Evolutionary conservation across 2,888 invertebrate species (phyloP), one percentile per base, ranked within the genome.

Genomic region (Fragum sueziense): DNA sequence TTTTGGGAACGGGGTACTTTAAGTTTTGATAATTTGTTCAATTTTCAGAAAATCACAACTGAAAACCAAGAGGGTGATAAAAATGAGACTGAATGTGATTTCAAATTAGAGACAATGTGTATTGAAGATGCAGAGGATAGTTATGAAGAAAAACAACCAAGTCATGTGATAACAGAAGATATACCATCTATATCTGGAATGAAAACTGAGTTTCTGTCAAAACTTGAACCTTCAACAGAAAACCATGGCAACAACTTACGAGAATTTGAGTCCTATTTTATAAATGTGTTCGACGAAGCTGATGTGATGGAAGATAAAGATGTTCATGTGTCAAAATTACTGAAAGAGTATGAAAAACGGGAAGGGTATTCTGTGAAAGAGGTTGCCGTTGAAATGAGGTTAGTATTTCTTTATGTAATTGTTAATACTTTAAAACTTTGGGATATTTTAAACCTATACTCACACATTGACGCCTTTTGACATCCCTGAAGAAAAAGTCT

Each of bases 221-320:
- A 20, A 17, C 33, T 52, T 61, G n/a, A 20, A 57, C 47, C 25
- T 47, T 22, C 29, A 22, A 61, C 41, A 37, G 57, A 22, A 17
- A n/a, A 11, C 14, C 22, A 27, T 14, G 61, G 14, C 1, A 1
- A 41, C 14, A n/a, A 72, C n/a, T 2, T n/a, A 41, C 47, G 4
- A 2, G 62, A 27, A 7, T 79, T 89, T n/a, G 51, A 74, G 17
- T 73, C 90, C 4, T 88, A 85, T 76, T 89, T 88, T 75, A 74
- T 91, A 20, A 85, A 85, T 82, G 90, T 90, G 29, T 80, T 90
- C 71, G 88, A 89, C n/a, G 90, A 90, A 70, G 76, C 85, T 14
- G 68, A 57, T 41, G 34, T 57, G 29, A 37, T n/a, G 14, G 37
- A 29, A 1, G 79, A 74, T 17, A 79, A 84, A n/a, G 70, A 67